phyloP scores from a whole-genome alignment of 2,113 vertebrate genomes.

The Centrocercus urophasianus region DNA sequence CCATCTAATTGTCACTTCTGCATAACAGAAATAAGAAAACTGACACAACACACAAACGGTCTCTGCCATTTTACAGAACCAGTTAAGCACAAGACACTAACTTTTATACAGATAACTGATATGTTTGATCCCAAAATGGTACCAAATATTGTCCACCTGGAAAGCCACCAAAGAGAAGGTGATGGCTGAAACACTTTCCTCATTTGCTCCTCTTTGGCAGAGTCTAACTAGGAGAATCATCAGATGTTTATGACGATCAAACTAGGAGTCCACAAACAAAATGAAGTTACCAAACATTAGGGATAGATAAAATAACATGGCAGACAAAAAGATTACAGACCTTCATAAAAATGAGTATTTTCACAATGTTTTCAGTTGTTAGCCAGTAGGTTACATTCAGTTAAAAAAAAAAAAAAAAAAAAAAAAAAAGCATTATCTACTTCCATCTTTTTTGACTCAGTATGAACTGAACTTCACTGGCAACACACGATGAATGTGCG shows the following conservation, averaged over 20 bases:
- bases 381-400: background rate
- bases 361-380: background rate
- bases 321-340: background rate
- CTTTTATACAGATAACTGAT: background rate
- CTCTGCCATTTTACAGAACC: background rate
- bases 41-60: background rate
- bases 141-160: background rate
- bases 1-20: background rate
- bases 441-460: background rate
- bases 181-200: background rate
- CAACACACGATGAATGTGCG: accelerated
- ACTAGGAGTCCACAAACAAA: background rate
- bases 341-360: background rate
- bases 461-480: background rate
- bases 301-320: background rate
- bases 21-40: background rate
- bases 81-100: background rate
- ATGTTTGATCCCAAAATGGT: background rate
- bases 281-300: background rate
- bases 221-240: background rate
- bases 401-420: background rate
- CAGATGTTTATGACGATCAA: background rate
- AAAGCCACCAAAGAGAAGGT: background rate
- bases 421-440: background rate
- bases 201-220: background rate